These are phyloP conservation scores for Sebastes baramenuke DNA, from an alignment of 2,797 vertebrate species.

Conservation along the genomic window DNA sequence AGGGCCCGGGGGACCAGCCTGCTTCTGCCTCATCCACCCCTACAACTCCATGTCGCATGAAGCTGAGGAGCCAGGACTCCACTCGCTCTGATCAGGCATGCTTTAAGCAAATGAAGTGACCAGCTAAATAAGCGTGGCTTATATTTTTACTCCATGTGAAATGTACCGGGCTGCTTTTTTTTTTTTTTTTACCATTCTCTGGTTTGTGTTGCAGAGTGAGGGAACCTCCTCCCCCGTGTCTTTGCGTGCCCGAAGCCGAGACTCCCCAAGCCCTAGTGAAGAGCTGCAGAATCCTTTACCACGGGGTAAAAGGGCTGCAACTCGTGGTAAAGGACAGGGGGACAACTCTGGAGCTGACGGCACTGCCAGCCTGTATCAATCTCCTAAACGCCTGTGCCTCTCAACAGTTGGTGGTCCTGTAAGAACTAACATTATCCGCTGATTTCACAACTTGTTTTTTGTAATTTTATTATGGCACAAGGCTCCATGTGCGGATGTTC, in stretches of 20 bases:
- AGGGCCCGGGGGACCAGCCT: slow-evolving; percentile 73
- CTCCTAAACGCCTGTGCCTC: slow-evolving; percentile 88
- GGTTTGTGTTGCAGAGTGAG: slow-evolving; percentile 76
- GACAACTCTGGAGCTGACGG: slow-evolving; percentile 65
- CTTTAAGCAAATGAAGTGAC: not conserved
- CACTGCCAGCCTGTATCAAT: slow-evolving; percentile 79
- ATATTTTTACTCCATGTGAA: not conserved
- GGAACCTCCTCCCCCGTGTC: slow-evolving; percentile 74
- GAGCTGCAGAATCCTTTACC: slow-evolving; percentile 79
- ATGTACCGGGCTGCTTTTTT: not conserved
- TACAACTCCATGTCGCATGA: slow-evolving; percentile 87
- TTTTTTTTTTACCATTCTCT: not conserved
- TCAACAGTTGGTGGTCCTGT: slow-evolving; percentile 87
- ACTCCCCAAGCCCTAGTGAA: slow-evolving; percentile 87
- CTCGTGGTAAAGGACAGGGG: slow-evolving; percentile 88
- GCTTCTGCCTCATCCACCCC: slow-evolving; percentile 57
- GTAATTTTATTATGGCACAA: not conserved
- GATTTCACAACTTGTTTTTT: not conserved
- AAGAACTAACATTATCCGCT: slow-evolving; percentile 65
- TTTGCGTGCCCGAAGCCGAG: slow-evolving; percentile 85
- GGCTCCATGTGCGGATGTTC: not conserved
- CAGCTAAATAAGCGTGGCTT: not conserved
- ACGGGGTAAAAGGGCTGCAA: slow-evolving; percentile 86
- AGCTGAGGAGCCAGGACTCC: slow-evolving; percentile 91
- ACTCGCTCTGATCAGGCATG: slow-evolving; percentile 75